Base-by-base conservation (phyloP, 2,888 invertebrate species). In the Cephus runcator region DNA sequence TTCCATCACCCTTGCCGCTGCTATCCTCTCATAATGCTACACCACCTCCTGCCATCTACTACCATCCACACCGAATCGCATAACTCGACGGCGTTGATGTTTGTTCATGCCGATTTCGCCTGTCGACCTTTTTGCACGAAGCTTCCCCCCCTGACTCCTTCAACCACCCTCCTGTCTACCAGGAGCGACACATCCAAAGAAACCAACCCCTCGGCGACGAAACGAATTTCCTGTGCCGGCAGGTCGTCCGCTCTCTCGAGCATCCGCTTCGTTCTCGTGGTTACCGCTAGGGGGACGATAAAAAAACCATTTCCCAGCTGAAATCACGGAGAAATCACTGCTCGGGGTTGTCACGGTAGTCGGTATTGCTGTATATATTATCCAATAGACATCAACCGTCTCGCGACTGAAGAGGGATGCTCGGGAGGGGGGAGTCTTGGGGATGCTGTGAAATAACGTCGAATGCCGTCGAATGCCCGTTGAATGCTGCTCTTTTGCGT, bases 61-160 rank as follows among this genome's bases (percentile, higher is more conserved):
- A 77, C 75, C 75, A 73, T 76, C 33, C 77, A 77, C 69, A 77
- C 73, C 56, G 56, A 56, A 56, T 9, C 56, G 56, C 56, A 56
- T 56, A 23, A 23, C 56, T 56, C 23, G 23, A 56, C 56, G 56
- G 56, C 56, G 56, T 56, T 56, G 56, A 56, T 56, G 56, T 56
- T 56, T 56, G 56, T 56, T 56, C 56, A 56, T 56, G 56, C 56
- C 56, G 56, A 56, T 56, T 56, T 56, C 56, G 56, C 56, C 56
- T 56, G 56, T 23, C 56, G 56, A 56, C 56, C 56, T 56, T 56
- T 56, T 56, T 56, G 56, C 56, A 56, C 56, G 56, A 56, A 56
- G 9, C 56, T 9, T 23, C 40, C 23, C 23, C 40, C 23, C 9
- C 40, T 56, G 23, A 56, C 23, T 15, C 40, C 40, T 9, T 56